Evolutionary conservation across 2,888 invertebrate species (phyloP).

Genomic region (Cepaea hortensis): DNA sequence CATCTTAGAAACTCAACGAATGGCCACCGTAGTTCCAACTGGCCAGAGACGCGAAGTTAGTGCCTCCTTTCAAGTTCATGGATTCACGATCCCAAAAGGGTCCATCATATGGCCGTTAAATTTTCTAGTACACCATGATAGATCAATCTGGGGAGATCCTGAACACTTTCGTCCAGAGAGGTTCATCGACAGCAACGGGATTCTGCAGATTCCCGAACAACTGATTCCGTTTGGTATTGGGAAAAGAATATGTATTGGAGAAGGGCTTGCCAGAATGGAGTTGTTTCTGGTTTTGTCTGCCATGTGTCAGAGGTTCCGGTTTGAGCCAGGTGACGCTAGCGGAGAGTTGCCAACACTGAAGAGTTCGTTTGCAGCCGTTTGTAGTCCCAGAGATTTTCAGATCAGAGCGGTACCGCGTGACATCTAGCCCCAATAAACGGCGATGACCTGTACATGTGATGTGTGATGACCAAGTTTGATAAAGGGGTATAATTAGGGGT

Average conservation of each 20-base stretch:
- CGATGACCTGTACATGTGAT: no score
- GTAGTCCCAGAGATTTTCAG: no score
- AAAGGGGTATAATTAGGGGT: no score
- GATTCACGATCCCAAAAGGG: conserved; percentile 62
- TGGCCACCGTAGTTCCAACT: conserved; percentile 57
- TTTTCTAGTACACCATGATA: conserved; percentile 55
- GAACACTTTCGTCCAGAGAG: conserved; percentile 52
- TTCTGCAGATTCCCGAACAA: conserved; percentile 27
- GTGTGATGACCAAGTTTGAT: no score
- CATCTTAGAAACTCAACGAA: conserved; percentile 58
- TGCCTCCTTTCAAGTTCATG: conserved; percentile 48
- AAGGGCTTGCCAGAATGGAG: not conserved
- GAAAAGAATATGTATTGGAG: not conserved
- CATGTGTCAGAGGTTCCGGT: conserved; percentile 19
- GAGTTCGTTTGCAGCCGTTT: not conserved
- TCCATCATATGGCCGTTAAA: conserved; percentile 52
- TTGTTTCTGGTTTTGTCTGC: not conserved
- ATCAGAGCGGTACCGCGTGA: not conserved
- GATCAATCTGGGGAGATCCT: conserved; percentile 40
- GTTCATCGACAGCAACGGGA: conserved; percentile 52
- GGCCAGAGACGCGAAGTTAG: conserved; percentile 54
- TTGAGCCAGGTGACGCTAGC: not conserved
- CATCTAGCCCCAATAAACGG: not conserved
- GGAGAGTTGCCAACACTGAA: not conserved
- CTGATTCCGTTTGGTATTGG: conserved; percentile 19